phyloP scores from a whole-genome alignment of 2,113 vertebrate species.

The Scomber scombrus region DNA sequence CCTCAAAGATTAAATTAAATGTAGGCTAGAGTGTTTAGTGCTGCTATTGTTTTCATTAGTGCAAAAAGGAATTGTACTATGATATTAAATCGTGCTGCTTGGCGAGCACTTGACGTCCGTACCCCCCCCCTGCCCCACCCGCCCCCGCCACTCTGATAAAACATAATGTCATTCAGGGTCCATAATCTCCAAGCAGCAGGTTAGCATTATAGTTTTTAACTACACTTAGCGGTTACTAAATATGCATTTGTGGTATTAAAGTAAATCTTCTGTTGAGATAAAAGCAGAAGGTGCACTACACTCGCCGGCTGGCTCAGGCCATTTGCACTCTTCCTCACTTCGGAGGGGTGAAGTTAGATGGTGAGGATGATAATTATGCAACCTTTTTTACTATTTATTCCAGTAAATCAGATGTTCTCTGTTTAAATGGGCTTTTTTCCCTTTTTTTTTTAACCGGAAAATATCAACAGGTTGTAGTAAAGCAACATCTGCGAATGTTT shows the following conservation, averaged over 20 bases:
- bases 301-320: slow-evolving; percentile 27
- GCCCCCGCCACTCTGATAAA: slow-evolving; percentile 53
- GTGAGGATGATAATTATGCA: slow-evolving; percentile 30
- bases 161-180: slow-evolving; percentile 74
- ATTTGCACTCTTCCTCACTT: slow-evolving; percentile 60
- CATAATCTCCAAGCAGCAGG: slow-evolving; percentile 84
- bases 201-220: slow-evolving; percentile 85
- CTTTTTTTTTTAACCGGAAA: neutral
- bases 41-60: slow-evolving; percentile 85
- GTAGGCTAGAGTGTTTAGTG: slow-evolving; percentile 81
- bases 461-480: slow-evolving; percentile 70
- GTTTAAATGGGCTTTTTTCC: slow-evolving; percentile 33
- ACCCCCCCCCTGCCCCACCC: slow-evolving; percentile 36
- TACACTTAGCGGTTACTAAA: slow-evolving; percentile 80
- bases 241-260: slow-evolving; percentile 82
- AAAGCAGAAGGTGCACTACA: slow-evolving; percentile 82
- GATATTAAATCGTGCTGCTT: slow-evolving; percentile 68
- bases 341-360: slow-evolving; percentile 15
- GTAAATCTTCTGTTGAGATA: slow-evolving; percentile 80
- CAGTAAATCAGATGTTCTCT: slow-evolving; percentile 48
- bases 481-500: slow-evolving; percentile 66
- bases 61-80: slow-evolving; percentile 78
- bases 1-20: slow-evolving; percentile 85
- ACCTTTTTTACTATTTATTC: slow-evolving; percentile 51
- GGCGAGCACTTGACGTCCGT: slow-evolving; percentile 60